Percentiles rank a stretch among this genome's conserved stretches.
Evolutionary conservation across 1,140 invertebrate genomes (phyloP).

Genomic region (Teleogryllus occipitalis): DNA sequence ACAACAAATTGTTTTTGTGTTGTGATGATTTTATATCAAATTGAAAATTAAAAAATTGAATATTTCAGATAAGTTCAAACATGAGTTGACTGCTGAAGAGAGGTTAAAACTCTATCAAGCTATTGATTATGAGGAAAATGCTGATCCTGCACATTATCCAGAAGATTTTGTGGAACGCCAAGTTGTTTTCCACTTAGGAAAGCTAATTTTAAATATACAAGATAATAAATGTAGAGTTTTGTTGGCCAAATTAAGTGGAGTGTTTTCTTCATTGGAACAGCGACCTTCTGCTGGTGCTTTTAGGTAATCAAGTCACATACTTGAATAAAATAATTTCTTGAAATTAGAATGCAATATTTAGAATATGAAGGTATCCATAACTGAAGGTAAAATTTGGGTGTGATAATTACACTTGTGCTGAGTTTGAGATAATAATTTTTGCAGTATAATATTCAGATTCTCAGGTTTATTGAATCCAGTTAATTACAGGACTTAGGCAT

Average conservation of each 20-base stretch:
- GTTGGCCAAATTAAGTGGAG: conserved; percentile 53
- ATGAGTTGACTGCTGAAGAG: conserved; percentile 85
- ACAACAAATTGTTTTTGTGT: too few species aligned
- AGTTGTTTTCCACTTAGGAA: conserved; percentile 55
- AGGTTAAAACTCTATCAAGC: conserved; percentile 87
- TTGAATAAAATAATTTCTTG: neutral
- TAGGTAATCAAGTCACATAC: conserved; percentile 32
- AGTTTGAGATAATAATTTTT: too few species aligned
- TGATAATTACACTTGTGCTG: too few species aligned
- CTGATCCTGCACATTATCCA: conserved; percentile 64
- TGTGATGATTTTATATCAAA: too few species aligned
- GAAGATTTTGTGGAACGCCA: conserved; percentile 67
- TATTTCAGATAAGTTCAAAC: conserved; percentile 66
- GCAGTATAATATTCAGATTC: too few species aligned
- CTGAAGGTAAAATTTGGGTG: too few species aligned
- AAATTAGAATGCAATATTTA: too few species aligned
- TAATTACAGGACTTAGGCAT: too few species aligned
- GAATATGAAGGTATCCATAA: too few species aligned
- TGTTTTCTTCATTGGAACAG: conserved; percentile 59
- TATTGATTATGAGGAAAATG: conserved; percentile 91
- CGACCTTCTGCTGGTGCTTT: conserved; percentile 68
- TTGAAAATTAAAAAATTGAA: too few species aligned
- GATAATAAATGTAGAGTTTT: conserved; percentile 43
- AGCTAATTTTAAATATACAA: conserved; percentile 49
- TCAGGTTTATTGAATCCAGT: too few species aligned